Evolutionary conservation across 2,797 vertebrate genomes (phyloP).

Genomic region (Neoniphon sammara): DNA sequence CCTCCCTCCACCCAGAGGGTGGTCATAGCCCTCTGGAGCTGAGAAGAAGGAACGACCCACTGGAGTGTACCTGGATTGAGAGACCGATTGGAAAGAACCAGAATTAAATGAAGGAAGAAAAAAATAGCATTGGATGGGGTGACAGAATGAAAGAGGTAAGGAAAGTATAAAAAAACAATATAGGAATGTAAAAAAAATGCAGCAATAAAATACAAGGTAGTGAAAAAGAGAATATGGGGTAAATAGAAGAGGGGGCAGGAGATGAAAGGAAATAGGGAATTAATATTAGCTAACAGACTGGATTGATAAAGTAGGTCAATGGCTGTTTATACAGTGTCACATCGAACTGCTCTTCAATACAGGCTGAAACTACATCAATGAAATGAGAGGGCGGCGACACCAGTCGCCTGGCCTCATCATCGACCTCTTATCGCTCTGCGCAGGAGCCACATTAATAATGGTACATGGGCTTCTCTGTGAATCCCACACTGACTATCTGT

Average conservation of each 20-base stretch:
- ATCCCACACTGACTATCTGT: conserved; percentile 32
- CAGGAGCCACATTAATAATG: conserved; percentile 49
- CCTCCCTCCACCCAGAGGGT: conserved; percentile 95
- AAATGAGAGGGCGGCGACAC: conserved; percentile 49
- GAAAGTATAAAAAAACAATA: too few relatives aligned
- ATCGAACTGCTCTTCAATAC: conserved; percentile 32
- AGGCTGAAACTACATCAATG: conserved; percentile 23
- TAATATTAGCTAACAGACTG: conserved; percentile 33
- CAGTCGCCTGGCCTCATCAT: neutral
- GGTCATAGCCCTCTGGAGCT: conserved; percentile 95
- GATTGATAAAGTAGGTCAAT: conserved; percentile 48
- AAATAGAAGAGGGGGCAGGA: neutral
- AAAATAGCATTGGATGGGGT: too few relatives aligned
- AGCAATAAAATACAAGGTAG: too few relatives aligned
- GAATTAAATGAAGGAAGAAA: too few relatives aligned
- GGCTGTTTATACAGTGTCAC: conserved; percentile 30
- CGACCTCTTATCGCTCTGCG: conserved; percentile 37
- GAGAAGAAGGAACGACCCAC: conserved; percentile 99
- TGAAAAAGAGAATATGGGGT: neutral
- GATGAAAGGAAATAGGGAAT: conserved; percentile 27
- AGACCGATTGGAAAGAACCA: too few relatives aligned
- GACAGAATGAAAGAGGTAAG: too few relatives aligned
- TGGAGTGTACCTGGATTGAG: conserved; percentile 94
- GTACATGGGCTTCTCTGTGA: conserved; percentile 19
- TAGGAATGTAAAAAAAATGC: too few relatives aligned